Evolutionary conservation across 2,113 vertebrate genomes (phyloP).

Genomic region (Dunckerocampus dactyliophorus): DNA sequence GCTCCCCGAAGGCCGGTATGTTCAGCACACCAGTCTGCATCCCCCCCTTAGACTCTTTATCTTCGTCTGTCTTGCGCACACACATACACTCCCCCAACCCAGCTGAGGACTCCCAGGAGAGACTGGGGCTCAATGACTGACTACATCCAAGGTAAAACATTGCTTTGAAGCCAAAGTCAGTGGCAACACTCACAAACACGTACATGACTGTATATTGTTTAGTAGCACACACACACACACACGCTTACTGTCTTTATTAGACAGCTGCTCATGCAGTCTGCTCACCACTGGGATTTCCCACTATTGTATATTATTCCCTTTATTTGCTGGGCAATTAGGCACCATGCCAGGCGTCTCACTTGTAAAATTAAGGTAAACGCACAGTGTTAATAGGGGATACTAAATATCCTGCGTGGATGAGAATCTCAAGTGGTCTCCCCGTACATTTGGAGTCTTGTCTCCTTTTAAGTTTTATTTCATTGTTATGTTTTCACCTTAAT

Average conservation of each 20-base stretch:
- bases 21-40: slow-evolving; percentile 55
- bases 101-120: slow-evolving; percentile 74
- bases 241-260: slow-evolving; percentile 50
- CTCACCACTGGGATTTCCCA: slow-evolving; percentile 65
- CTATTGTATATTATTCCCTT: slow-evolving; percentile 63
- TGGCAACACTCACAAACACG: slow-evolving; percentile 41
- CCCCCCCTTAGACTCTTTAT: slow-evolving; percentile 35
- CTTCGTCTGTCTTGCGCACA: slow-evolving; percentile 32
- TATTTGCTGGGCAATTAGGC: slow-evolving; percentile 67
- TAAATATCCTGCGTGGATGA: slow-evolving; percentile 20
- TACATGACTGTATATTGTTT: slow-evolving; percentile 29
- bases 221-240: slow-evolving; percentile 18
- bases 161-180: slow-evolving; percentile 81
- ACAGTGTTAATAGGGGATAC: slow-evolving; percentile 52
- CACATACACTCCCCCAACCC: slow-evolving; percentile 40
- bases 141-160: slow-evolving; percentile 84
- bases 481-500: slow-evolving; percentile 12
- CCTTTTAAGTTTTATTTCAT: slow-evolving; percentile 16
- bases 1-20: slow-evolving; percentile 70
- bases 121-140: slow-evolving; percentile 81
- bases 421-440: slow-evolving; percentile 13
- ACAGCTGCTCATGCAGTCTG: slow-evolving; percentile 63
- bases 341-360: slow-evolving; percentile 60
- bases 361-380: slow-evolving; percentile 56
- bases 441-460: slow-evolving; percentile 6